These are phyloP conservation scores for Pseudolaguvia tuberculata DNA, from an alignment of 2,113 vertebrate genomes.

Conservation along the genomic window DNA sequence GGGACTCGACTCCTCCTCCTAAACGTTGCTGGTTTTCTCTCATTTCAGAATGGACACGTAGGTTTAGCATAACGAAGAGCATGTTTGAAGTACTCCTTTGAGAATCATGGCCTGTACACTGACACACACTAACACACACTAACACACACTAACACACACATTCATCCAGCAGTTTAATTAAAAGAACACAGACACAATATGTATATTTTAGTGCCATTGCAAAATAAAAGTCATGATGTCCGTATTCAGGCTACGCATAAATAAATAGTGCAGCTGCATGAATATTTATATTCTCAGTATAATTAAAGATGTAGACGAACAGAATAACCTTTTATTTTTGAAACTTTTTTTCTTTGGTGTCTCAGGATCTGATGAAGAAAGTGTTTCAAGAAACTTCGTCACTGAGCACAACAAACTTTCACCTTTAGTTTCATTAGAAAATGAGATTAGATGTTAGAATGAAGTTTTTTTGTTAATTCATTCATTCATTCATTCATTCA, in stretches of 20 bases:
- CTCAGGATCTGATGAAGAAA: slow-evolving; percentile 61
- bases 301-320: slow-evolving; percentile 72
- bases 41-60: slow-evolving; percentile 57
- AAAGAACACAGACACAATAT: slow-evolving; percentile 64
- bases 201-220: slow-evolving; percentile 65
- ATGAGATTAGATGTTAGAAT: not conserved
- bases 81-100: slow-evolving; percentile 73
- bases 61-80: slow-evolving; percentile 72
- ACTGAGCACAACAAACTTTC: slow-evolving; percentile 41
- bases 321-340: slow-evolving; percentile 66
- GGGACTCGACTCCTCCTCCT: slow-evolving; percentile 50
- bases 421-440: not conserved
- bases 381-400: slow-evolving; percentile 63
- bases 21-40: slow-evolving; percentile 9
- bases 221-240: slow-evolving; percentile 53
- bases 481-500: not conserved
- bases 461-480: too few species aligned
- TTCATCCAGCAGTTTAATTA: slow-evolving; percentile 63
- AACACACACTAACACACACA: slow-evolving; percentile 39
- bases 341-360: slow-evolving; percentile 62
- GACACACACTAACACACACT: slow-evolving; percentile 34
- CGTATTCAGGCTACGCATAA: slow-evolving; percentile 62
- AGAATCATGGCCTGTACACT: slow-evolving; percentile 51
- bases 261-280: slow-evolving; percentile 66
- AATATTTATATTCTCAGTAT: slow-evolving; percentile 78